A percentile compares a stretch with the other conserved stretches of the same genome.
These are phyloP conservation scores for Anoplolepis gracilipes DNA, from an alignment of 1,140 invertebrate species.

Conservation along the genomic window DNA sequence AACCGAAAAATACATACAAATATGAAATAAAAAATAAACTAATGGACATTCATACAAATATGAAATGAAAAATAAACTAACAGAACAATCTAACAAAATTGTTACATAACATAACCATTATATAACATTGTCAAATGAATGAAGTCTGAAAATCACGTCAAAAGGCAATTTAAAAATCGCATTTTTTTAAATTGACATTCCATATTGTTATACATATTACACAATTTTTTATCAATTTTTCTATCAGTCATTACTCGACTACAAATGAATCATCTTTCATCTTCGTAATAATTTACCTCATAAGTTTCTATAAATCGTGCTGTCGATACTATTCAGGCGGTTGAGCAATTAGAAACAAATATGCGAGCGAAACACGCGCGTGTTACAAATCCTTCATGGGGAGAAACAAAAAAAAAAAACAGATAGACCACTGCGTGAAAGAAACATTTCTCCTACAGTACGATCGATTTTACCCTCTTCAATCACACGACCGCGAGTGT, in stretches of 20 bases:
- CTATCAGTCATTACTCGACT: neutral
- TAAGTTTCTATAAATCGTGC: neutral
- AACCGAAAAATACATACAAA: conserved; percentile 18
- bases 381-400: conserved; percentile 1
- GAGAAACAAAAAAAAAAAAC: too few species aligned
- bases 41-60: too few species aligned
- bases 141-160: neutral
- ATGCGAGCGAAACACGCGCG: conserved; percentile 6
- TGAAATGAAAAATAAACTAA: neutral
- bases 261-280: neutral
- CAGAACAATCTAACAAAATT: neutral
- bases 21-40: conserved; percentile 11
- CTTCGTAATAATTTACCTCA: neutral
- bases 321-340: conserved; percentile 6
- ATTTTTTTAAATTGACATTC: neutral
- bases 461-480: conserved; percentile 60
- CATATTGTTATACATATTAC: neutral
- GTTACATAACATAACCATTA: neutral
- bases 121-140: neutral
- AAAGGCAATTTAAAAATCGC: neutral
- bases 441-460: conserved; percentile 18
- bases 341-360: conserved; percentile 24
- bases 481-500: conserved; percentile 55
- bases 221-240: too few species aligned
- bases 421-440: neutral